Evolutionary conservation across 2,113 vertebrate species (phyloP).

Genomic region (Prunella fulvescens): DNA sequence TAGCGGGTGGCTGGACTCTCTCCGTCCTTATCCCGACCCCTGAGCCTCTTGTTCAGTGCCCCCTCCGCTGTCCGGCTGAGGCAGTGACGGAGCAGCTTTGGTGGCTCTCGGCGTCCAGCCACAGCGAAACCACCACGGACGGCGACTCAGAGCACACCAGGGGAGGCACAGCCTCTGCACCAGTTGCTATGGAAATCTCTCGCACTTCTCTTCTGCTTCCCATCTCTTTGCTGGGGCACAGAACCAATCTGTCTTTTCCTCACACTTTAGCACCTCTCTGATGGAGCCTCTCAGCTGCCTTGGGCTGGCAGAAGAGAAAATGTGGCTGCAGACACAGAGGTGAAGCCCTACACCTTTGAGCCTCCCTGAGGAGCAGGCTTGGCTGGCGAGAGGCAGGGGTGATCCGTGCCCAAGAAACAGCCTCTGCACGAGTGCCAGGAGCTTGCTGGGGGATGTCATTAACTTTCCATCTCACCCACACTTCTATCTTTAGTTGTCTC

Average conservation of each 20-base stretch:
- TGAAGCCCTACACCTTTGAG: background rate
- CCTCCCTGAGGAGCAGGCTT: background rate
- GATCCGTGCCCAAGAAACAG: background rate
- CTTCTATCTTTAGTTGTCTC: background rate
- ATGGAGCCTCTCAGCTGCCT: background rate
- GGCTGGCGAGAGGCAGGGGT: background rate
- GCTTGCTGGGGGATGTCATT: background rate
- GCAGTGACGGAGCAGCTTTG: background rate
- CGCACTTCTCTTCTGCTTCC: background rate
- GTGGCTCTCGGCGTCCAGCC: background rate
- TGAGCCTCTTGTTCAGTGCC: accelerated
- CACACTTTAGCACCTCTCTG: background rate
- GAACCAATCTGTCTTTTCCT: background rate
- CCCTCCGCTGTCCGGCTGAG: background rate
- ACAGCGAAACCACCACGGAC: background rate
- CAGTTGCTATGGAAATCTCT: constrained; percentile 47
- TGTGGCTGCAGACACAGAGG: background rate
- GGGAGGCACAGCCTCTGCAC: background rate
- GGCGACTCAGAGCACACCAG: background rate
- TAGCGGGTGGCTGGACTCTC: background rate
- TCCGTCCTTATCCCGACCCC: background rate
- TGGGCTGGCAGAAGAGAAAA: background rate
- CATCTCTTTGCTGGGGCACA: background rate
- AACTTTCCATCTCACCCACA: background rate
- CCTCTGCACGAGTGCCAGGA: background rate